Conservation (phyloP, 2,888 invertebrate genomes). For the Ophion costatus region DNA sequence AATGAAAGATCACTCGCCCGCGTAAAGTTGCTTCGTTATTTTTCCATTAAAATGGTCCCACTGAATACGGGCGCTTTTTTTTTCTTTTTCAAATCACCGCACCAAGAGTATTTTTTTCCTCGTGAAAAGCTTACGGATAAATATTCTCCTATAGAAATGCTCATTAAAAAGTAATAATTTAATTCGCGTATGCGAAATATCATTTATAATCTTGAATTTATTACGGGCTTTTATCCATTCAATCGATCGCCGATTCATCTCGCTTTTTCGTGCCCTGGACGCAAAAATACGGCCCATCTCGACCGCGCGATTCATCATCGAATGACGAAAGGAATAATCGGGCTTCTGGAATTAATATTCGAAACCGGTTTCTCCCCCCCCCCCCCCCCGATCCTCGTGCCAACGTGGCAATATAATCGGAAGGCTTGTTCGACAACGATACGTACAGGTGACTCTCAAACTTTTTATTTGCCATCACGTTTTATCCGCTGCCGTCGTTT, state of each 20-base stretch:
- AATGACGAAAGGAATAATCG: conserved; percentile 67
- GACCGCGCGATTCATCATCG: conserved; percentile 61
- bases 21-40: conserved; percentile 32
- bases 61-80: not conserved
- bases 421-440: conserved; percentile 20
- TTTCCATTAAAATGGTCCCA: conserved; percentile 10
- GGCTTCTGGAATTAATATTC: conserved; percentile 74
- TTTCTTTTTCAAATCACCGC: not conserved
- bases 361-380: conserved; percentile 70
- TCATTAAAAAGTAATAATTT: not conserved
- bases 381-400: not conserved
- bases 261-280: not conserved
- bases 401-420: not conserved
- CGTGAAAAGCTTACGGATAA: not conserved
- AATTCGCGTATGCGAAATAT: conserved; percentile 22
- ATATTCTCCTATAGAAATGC: not conserved
- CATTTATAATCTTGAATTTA: conserved; percentile 41
- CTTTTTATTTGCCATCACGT: conserved; percentile 5
- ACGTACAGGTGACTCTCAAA: not conserved
- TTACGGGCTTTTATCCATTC: not conserved
- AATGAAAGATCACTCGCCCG: conserved; percentile 39
- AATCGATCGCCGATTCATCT: conserved; percentile 19
- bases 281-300: conserved; percentile 20
- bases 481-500: not conserved
- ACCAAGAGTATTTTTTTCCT: not conserved